Base-by-base conservation (phyloP, 2,113 vertebrate genomes). In the Eonycteris spelaea region DNA sequence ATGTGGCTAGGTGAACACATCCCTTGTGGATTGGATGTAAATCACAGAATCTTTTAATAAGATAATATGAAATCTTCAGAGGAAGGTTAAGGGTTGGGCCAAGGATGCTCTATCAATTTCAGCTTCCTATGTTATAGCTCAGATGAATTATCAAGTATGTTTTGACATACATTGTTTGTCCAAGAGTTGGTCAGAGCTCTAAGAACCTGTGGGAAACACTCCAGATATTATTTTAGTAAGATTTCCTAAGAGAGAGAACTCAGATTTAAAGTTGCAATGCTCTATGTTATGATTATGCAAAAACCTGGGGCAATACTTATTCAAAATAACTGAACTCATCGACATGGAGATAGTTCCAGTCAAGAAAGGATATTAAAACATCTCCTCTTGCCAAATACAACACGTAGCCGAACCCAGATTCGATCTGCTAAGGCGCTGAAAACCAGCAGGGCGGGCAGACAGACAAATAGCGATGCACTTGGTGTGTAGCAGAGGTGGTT, bases 361-460 rank as follows among this genome's bases (percentile, higher is more conserved):
- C 71, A 97, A 95, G 84, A 61, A 61, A 86, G 51, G 90, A 90
- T 96, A 83, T 94, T 97, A 95, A 97, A 96, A 95, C 79, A 93
- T 61, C 40, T 74, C 40, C 11, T 87, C 67, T 33, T 74, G 95
- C 95, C 96, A 97, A 96, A 71, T 43, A 94, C 80, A 97, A 96
- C 87, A 96, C 0, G 5, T 35, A 92, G 85, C 28, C n/a, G 82
- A 95, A 87, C 74, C 71, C 40, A 88, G 84, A 92, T 92, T 73
- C 90, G 85, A 40, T 53, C 55, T 90, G 53, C 91, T 95, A 74
- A 95, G 71, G 92, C 63, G 51, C 9, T 92, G 67, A 88, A 96
- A 97, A 87, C 84, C 96, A 97, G 95, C 51, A 65, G 9, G 70
- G 74, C 28, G 38, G 63, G 61, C 71, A 88, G 92, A 55, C 82